Base-by-base conservation (phyloP, 2,113 vertebrate genomes). In the Plotosus lineatus region DNA sequence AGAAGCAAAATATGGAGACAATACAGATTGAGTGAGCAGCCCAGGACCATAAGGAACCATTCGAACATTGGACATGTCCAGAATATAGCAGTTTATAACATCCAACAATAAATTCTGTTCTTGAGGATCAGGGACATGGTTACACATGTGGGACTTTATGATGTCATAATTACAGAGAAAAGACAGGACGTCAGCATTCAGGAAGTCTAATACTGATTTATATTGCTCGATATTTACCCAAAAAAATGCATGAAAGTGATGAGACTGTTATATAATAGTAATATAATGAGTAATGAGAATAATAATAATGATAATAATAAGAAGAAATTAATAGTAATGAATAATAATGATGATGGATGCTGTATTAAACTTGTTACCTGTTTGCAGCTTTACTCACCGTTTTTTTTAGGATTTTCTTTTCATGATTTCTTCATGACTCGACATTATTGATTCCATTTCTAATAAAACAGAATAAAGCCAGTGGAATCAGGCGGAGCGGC, bases 61-160 rank as follows among this genome's bases (percentile, higher is more conserved):
- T 21, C 33, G 12, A 36, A 3, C 66, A n/a, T n/a, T n/a, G n/a
- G n/a, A n/a, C n/a, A 31, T 68, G 36, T 66, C 36, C 63, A 42
- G 63, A 8, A 42, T 4, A 6, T 8, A 71, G 42, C n/a, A 28
- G n/a, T 6, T 12, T 17, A 15, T 0, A 71, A 46, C 66, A 46
- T 71, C 12, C 42, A 71, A 42, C 66, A 71, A 71, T 42, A 71
- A 48, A 42, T 71, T 71, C 66, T 71, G 65, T 42, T 14, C n/a
- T 68, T 66, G 11, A 11, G 38, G 65, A n/a, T 23, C 3, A 40
- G 23, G n/a, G n/a, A 40, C 38, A 40, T n/a, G n/a, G 3, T 38
- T 4, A 60, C 55, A 58, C n/a, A 17, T 15, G n/a, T 17, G 40
- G 26, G 40, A 71, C 15, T 28, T 71, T 12, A 28, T 28, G 6